Percentiles rank a stretch among this genome's conserved stretches.
These are phyloP conservation scores for Sitodiplosis mosellana DNA, from an alignment of 1,140 invertebrate genomes.

Conservation along the genomic window DNA sequence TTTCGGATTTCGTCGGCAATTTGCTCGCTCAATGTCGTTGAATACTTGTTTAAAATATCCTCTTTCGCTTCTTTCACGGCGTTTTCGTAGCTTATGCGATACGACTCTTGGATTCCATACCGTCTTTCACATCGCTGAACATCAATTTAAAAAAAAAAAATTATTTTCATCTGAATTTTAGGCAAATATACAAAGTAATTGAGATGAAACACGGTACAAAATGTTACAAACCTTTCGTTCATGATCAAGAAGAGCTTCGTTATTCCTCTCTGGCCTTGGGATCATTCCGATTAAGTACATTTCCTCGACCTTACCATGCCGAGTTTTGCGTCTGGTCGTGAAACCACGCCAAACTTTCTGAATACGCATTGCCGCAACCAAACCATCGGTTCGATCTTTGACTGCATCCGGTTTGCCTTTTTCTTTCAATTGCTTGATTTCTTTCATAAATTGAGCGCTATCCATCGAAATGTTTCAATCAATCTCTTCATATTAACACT, in stretches of 20 bases:
- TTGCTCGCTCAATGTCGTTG: constrained; percentile 53
- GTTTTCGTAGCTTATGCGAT: constrained; percentile 38
- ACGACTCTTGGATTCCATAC: constrained; percentile 37
- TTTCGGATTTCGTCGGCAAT: constrained; percentile 67
- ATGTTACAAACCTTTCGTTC: no score
- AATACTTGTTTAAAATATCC: constrained; percentile 38
- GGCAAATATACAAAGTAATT: no score
- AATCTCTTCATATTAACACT: no score
- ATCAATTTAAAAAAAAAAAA: no score
- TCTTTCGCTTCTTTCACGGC: constrained; percentile 35
- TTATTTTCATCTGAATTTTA: no score
- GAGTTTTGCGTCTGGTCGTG: constrained; percentile 45
- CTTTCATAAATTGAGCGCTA: constrained; percentile 77
- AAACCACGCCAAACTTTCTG: constrained; percentile 71
- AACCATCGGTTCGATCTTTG: constrained; percentile 30
- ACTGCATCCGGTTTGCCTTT: constrained; percentile 39
- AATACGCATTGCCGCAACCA: constrained; percentile 51
- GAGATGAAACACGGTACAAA: no score
- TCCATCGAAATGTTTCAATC: no score
- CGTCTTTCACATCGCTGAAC: constrained; percentile 20
- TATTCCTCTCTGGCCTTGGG: constrained; percentile 24
- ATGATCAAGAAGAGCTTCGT: no score
- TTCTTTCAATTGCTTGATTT: constrained; percentile 60
- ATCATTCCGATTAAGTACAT: constrained; percentile 72
- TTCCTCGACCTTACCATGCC: constrained; percentile 53